Evolutionary conservation across 1,140 invertebrate genomes (phyloP).

Genomic region (Brachionus sp.): DNA sequence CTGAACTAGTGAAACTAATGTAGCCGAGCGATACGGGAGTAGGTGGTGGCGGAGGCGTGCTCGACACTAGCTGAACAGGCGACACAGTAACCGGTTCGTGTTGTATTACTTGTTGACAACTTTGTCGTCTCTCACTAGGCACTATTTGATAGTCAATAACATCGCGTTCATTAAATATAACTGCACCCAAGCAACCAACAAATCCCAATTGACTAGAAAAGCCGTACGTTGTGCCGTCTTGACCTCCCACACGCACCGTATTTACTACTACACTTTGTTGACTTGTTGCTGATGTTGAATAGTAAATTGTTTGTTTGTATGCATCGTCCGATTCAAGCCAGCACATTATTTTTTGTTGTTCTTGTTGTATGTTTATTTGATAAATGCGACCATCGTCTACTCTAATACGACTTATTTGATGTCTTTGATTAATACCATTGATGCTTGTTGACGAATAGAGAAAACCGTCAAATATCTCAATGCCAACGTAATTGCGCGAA

Average conservation of each 20-base stretch:
- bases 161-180: conserved; percentile 18
- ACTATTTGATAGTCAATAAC: conserved; percentile 40
- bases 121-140: conserved; percentile 24
- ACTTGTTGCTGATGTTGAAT: background rate
- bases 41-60: background rate
- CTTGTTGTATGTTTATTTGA: conserved; percentile 32
- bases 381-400: conserved; percentile 38
- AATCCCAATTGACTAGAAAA: background rate
- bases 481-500: background rate
- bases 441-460: conserved; percentile 21
- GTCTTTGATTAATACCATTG: background rate
- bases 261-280: background rate
- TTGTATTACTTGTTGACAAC: conserved; percentile 28
- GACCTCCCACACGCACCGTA: background rate
- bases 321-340: conserved; percentile 37
- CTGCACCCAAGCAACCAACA: conserved; percentile 16
- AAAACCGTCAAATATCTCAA: background rate
- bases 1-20: background rate
- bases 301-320: background rate
- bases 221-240: background rate
- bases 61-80: background rate
- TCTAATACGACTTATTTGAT: conserved; percentile 23
- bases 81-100: background rate
- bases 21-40: conserved; percentile 20
- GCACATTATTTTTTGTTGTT: conserved; percentile 10